These are phyloP conservation scores for Vidua macroura DNA, from an alignment of 2,113 vertebrate genomes.

Conservation along the genomic window DNA sequence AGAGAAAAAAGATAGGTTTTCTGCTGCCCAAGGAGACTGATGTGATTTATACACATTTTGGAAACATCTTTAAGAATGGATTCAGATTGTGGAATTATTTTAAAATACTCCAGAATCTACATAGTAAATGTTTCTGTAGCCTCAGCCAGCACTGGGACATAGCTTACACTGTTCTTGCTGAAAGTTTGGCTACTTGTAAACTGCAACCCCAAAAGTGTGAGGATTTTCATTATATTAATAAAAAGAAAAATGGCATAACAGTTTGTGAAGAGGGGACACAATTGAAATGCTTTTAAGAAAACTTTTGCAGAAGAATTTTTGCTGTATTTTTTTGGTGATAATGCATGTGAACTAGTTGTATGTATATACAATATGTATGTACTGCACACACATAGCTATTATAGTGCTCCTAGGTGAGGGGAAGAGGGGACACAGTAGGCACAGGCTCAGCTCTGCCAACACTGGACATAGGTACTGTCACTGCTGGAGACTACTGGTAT, in stretches of 20 bases:
- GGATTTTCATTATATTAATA: not conserved
- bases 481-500: not conserved
- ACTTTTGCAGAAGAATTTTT: not conserved
- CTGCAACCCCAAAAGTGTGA: not conserved
- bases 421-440: not conserved
- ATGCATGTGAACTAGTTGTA: not conserved
- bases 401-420: not conserved
- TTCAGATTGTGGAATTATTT: not conserved
- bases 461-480: not conserved
- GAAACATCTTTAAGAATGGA: not conserved
- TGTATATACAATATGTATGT: not conserved
- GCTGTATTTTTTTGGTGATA: not conserved
- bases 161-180: not conserved
- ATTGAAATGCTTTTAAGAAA: not conserved
- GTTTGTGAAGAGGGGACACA: not conserved
- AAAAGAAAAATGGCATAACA: not conserved
- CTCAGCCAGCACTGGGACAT: not conserved
- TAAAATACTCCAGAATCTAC: not conserved
- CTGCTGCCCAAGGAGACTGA: not conserved
- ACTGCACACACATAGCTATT: accelerated
- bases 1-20: slow-evolving; percentile 37
- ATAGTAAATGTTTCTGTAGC: not conserved
- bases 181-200: not conserved
- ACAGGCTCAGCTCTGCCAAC: not conserved
- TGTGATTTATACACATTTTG: not conserved